Evolutionary conservation across 2,797 vertebrate species (phyloP).

Genomic region (Eulemur albifrons): DNA sequence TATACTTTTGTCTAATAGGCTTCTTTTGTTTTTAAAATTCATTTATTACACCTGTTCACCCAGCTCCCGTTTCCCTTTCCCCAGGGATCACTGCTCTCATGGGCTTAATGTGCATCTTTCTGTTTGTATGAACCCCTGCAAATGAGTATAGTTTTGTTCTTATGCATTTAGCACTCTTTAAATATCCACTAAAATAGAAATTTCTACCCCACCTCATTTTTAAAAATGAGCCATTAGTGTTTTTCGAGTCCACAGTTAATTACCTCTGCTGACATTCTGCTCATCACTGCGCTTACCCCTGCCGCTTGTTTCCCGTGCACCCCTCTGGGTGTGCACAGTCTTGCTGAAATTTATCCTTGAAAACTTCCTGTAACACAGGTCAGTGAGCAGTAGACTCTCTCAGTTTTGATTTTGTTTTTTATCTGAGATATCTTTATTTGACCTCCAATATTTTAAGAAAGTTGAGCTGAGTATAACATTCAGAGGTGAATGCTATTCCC

Average conservation of each 20-base stretch:
- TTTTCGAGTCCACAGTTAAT: too few species aligned
- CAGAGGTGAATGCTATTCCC: neutral
- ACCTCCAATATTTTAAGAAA: neutral
- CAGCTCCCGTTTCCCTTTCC: too few species aligned
- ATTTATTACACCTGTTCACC: rapidly evolving
- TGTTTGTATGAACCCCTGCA: rapidly evolving
- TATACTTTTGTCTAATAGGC: neutral
- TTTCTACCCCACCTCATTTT: neutral
- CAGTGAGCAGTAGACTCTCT: too few species aligned
- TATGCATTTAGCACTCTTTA: neutral
- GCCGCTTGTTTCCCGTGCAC: neutral
- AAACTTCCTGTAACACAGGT: neutral
- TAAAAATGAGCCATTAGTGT: neutral
- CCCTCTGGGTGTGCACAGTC: neutral
- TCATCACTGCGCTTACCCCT: neutral
- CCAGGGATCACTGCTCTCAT: neutral
- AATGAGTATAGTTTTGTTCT: neutral
- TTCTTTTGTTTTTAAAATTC: neutral
- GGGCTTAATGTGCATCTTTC: neutral
- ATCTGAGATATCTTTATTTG: neutral
- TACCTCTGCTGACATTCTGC: too few species aligned
- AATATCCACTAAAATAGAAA: neutral
- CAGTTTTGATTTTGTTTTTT: neutral
- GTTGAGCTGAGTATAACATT: neutral
- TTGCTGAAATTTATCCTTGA: neutral